Base-by-base conservation (phyloP, 2,888 invertebrate species). In the Julus scanicus region DNA sequence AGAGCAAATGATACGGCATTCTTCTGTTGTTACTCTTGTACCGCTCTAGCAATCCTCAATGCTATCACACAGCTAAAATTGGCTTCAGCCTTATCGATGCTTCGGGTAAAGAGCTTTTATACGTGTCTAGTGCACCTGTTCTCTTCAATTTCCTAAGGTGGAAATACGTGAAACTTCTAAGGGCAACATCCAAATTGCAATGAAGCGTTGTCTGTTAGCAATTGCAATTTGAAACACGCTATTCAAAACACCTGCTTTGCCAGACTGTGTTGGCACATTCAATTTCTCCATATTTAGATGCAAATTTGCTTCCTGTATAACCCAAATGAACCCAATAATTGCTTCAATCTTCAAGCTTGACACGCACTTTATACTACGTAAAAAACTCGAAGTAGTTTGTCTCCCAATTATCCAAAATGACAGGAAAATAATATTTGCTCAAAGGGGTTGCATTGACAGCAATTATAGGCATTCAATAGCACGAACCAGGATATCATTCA, bases 351-450 rank as follows among this genome's bases (percentile, higher is more conserved):
- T 71, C 71, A 8, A 71, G 71, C 71, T 29, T 71, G 71, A 71
- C 20, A 71, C 71, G 71, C 20, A 71, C 71, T 71, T 11, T 9
- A n/a, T n/a, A 29, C 8, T 11, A 20, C 29, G 9, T 20, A 20
- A 29, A 29, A 71, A 71, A 71, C 29, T 71, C 71, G 20, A 29
- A 8, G 29, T 29, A 71, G 8, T 71, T 71, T 71, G 71, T 71
- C 29, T 8, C 20, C 29, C 29, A 71, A 71, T 71, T 71, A 71
- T 71, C 20, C 71, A 71, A 71, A 71, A 71, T 71, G 71, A 71
- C 71, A 71, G 63, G 63, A 63, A 71, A 29, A 71, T 9, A 71
- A 71, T 71, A 71, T 71, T 71, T 29, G 71, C 71, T 71, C 71
- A 8, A 20, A 29, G 29, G 29, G 71, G 71, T 20, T 71, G 29